These are phyloP conservation scores for Amniataba percoides DNA, from an alignment of 2,797 vertebrate genomes.

Conservation along the genomic window DNA sequence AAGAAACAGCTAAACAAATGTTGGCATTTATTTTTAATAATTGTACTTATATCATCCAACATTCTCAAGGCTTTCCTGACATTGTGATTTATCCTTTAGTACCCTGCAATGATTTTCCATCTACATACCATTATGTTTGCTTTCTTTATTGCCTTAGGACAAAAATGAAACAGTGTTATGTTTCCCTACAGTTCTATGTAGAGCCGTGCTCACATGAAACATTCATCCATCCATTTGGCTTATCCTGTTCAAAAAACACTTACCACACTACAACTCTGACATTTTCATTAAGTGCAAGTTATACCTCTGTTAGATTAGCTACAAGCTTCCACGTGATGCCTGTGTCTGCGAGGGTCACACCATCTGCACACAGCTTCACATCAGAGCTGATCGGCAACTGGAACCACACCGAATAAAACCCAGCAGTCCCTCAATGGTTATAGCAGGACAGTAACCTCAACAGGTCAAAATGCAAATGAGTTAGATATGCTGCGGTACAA, in stretches of 20 bases:
- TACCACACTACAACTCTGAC: background rate
- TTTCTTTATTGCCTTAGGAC: background rate
- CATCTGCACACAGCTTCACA: too few species aligned
- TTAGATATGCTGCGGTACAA: background rate
- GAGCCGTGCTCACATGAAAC: background rate
- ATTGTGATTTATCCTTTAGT: background rate
- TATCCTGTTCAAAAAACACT: background rate
- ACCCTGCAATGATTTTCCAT: constrained; percentile 2
- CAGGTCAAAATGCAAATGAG: background rate
- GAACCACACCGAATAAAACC: background rate
- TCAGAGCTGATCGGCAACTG: background rate
- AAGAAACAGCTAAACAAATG: background rate
- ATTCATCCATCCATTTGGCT: background rate
- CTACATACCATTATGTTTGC: background rate
- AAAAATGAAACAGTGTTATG: background rate
- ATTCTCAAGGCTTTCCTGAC: background rate
- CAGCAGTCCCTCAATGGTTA: background rate
- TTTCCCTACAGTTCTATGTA: constrained; percentile 2
- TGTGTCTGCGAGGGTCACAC: background rate
- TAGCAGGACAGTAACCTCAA: background rate
- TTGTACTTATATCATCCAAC: background rate
- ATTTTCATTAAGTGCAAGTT: background rate
- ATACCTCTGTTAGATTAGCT: background rate
- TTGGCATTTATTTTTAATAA: background rate
- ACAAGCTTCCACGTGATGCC: background rate